Evolutionary conservation across 2,113 vertebrate species (phyloP), one percentile per base, ranked within the genome.

Genomic region (Neogobius melanostomus): DNA sequence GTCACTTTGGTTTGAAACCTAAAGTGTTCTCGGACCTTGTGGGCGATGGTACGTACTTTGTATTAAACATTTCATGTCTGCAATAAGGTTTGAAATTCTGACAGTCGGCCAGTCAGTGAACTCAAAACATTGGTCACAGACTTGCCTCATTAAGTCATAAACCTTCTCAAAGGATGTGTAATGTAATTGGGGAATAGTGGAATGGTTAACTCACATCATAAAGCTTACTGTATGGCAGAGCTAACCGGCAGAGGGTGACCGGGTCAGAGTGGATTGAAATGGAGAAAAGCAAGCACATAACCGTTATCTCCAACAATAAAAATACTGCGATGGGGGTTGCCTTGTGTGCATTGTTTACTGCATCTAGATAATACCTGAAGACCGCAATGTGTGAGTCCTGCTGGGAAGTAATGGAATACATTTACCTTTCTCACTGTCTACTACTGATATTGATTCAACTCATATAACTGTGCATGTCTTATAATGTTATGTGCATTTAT

Each of bases 311-410:
- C 68, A 51, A 79, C 11, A 86, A 83, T 90, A 83, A 87, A 88
- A 64, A 75, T 72, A 73, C 79, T 43, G 66, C 68, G 69, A 77
- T 67, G 59, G 65, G 47, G 68, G 86, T 83, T 82, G 81, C 59
- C 44, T 82, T 71, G 68, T 85, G 78, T 73, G 82, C 79, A 72
- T 82, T 85, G 88, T 81, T 89, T 84, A 88, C 86, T 75, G 74
- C 82, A 87, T 90, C 83, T 86, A 77, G 84, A 91, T 89, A 68
- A 73, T 64, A 74, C 72, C 68, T 75, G 71, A 69, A 88, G 89
- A 90, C 91, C 84, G 89, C 79, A 78, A 57, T 28, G 49, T 80
- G 78, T 77, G 86, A 89, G 90, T 88, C 84, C 72, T 73, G 74
- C 62, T 64, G 70, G 72, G 28, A 69, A 68, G 84, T 82, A 80